Conservation (phyloP, 2,888 invertebrate species). For the Dascillus cervinus region DNA sequence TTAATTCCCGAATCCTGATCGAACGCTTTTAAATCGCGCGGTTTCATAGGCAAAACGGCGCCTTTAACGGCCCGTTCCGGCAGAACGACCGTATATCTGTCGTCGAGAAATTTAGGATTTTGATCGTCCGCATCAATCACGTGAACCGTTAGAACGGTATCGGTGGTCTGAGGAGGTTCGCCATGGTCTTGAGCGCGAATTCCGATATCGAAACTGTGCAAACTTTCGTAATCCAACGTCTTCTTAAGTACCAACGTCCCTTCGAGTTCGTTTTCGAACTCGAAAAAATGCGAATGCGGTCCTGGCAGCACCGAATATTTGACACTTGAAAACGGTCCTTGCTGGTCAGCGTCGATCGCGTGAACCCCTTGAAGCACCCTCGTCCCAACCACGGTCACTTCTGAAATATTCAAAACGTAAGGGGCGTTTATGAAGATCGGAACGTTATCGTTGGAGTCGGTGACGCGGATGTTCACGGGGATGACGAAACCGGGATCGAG, state of each 20-base stretch:
- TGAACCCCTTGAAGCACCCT: slow-evolving; percentile 71
- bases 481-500: slow-evolving; percentile 63
- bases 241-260: slow-evolving; percentile 73
- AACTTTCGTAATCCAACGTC: slow-evolving; percentile 74
- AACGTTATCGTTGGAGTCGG: slow-evolving; percentile 87
- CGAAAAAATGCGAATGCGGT: slow-evolving; percentile 71
- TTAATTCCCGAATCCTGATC: slow-evolving; percentile 78
- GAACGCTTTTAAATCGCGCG: slow-evolving; percentile 64
- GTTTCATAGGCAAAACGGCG: slow-evolving; percentile 57
- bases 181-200: slow-evolving; percentile 76
- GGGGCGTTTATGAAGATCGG: slow-evolving; percentile 77
- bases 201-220: slow-evolving; percentile 68
- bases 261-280: slow-evolving; percentile 78
- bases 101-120: slow-evolving; percentile 73
- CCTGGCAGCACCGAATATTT: slow-evolving; percentile 76
- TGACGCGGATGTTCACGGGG: slow-evolving; percentile 77
- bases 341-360: slow-evolving; percentile 78
- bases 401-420: slow-evolving; percentile 74
- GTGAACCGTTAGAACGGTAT: slow-evolving; percentile 66
- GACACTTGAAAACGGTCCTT: slow-evolving; percentile 80
- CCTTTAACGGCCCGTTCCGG: slow-evolving; percentile 58
- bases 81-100: slow-evolving; percentile 58
- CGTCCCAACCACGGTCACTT: slow-evolving; percentile 64
- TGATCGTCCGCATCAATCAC: slow-evolving; percentile 88
- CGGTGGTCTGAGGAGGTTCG: slow-evolving; percentile 66